A percentile compares a stretch with the other conserved stretches of the same genome.
Evolutionary conservation across 92 coral and sea anemone species (phyloP).

Genomic region (Actinernus sp.): DNA sequence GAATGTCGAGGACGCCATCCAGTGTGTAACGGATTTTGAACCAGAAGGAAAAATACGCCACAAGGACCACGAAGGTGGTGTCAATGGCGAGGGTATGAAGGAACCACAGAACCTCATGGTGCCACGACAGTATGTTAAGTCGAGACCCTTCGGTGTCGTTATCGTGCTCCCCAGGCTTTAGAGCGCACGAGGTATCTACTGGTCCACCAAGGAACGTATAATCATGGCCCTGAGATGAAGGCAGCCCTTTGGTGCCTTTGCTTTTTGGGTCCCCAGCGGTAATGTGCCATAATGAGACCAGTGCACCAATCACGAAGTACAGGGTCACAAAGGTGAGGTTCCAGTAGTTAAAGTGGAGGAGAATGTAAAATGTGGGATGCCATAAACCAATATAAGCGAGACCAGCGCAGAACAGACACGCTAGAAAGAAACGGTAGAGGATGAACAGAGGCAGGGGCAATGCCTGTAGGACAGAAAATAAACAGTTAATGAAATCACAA

Average conservation of each 20-base stretch:
- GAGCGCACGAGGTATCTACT: conserved; percentile 59
- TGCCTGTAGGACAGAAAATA: conserved; percentile 42
- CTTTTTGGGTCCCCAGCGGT: conserved; percentile 2
- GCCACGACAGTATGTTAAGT: conserved; percentile 61
- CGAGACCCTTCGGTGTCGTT: conserved; percentile 3
- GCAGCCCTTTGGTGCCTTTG: too few species aligned
- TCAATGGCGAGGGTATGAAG: conserved; percentile 73
- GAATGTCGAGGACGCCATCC: conserved; percentile 59
- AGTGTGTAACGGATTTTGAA: conserved; percentile 24
- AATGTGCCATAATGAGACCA: conserved; percentile 42
- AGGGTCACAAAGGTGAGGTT: conserved; percentile 55
- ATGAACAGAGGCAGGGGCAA: conserved; percentile 71
- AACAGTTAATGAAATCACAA: too few species aligned
- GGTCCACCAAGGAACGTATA: background rate
- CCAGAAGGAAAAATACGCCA: conserved; percentile 78
- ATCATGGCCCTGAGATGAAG: too few species aligned
- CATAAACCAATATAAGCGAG: conserved; percentile 64
- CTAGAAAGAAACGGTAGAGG: conserved; percentile 52
- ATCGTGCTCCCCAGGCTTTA: conserved; percentile 55
- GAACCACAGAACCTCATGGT: conserved; percentile 79
- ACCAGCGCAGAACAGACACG: conserved; percentile 54
- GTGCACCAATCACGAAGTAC: conserved; percentile 71
- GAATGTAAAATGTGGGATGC: conserved; percentile 58
- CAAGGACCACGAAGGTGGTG: conserved; percentile 60
- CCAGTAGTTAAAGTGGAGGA: conserved; percentile 77